phyloP scores from a whole-genome alignment of 2,888 invertebrate genomes.

The Ferdinandea cuprea region DNA sequence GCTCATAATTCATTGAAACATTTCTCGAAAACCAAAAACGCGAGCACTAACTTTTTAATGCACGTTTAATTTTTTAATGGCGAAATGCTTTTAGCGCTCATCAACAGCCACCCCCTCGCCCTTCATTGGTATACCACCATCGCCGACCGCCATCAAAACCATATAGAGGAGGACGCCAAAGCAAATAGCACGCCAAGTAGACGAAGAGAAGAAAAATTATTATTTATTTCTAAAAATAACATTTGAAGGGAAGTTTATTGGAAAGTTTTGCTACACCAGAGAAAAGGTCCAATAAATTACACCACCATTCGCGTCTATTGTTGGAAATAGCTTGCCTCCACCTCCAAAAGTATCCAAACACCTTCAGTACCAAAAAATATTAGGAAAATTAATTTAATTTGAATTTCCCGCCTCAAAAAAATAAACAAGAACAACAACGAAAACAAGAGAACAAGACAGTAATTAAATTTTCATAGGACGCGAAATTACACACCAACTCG shows the following conservation, averaged over 20 bases:
- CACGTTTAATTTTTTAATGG: conserved; percentile 78
- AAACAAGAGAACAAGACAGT: conserved; percentile 57
- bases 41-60: conserved; percentile 77
- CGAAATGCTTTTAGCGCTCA: conserved; percentile 75
- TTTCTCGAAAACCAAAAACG: conserved; percentile 68
- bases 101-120: conserved; percentile 43
- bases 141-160: conserved; percentile 3
- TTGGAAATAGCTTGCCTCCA: conserved; percentile 23
- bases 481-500: conserved; percentile 49
- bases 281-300: conserved; percentile 71
- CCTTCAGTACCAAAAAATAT: conserved; percentile 56
- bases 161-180: conserved; percentile 34
- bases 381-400: conserved; percentile 71
- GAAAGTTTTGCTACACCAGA: conserved; percentile 40
- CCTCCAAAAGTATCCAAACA: background rate
- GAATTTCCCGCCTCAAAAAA: conserved; percentile 51
- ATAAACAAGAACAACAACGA: background rate
- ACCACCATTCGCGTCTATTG: conserved; percentile 27
- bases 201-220: conserved; percentile 12
- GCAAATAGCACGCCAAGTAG: conserved; percentile 12
- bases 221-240: conserved; percentile 39
- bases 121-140: conserved; percentile 2
- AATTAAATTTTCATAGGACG: conserved; percentile 72
- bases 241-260: conserved; percentile 49
- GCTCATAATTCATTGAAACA: conserved; percentile 73